A percentile compares a stretch with the other conserved stretches of the same genome.
Evolutionary conservation across 2,113 vertebrate species (phyloP).

Genomic region (Corythaeola cristata): DNA sequence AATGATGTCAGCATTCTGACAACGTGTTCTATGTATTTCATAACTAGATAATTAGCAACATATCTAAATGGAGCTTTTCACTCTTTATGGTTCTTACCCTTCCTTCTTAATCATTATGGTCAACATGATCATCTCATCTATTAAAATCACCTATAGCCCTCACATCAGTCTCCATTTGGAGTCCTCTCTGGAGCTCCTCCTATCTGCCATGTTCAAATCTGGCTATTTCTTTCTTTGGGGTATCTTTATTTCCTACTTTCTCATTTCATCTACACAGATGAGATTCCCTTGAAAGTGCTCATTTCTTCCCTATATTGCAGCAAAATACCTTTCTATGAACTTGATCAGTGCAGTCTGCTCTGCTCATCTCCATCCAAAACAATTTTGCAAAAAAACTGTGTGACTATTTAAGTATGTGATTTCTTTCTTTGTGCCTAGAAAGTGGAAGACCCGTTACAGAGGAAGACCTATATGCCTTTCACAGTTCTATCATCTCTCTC

Average conservation of each 20-base stretch:
- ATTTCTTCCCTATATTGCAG: not conserved
- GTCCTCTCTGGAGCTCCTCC: not conserved
- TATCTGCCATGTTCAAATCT: not conserved
- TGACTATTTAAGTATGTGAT: not conserved
- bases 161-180: not conserved
- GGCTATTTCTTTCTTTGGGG: not conserved
- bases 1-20: not conserved
- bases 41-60: not conserved
- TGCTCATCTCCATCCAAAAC: not conserved
- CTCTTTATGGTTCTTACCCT: not conserved
- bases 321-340: not conserved
- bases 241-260: not conserved
- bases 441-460: not conserved
- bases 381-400: not conserved
- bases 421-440: slow-evolving; percentile 7
- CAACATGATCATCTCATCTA: not conserved
- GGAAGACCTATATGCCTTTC: not conserved
- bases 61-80: not conserved
- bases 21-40: not conserved
- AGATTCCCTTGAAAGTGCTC: not conserved
- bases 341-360: not conserved
- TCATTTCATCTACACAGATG: not conserved
- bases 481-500: not conserved
- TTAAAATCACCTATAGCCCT: not conserved
- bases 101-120: not conserved